Base-by-base conservation (phyloP, 2,797 vertebrate genomes). In the Vespertilio murinus region DNA sequence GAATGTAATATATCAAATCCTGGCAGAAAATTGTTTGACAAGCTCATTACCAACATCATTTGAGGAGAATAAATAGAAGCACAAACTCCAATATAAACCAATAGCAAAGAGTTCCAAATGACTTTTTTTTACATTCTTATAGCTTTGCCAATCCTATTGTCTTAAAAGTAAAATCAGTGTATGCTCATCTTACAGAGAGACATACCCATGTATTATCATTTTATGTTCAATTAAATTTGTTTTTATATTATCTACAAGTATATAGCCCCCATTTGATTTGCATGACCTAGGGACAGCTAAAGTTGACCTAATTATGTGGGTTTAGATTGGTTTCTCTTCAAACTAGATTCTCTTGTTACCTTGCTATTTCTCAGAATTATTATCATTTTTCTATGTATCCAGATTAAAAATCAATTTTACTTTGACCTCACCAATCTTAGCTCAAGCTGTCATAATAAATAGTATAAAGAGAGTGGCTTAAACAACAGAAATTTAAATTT, bases 361-460 rank as follows among this genome's bases (percentile, higher is more conserved):
- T 61, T 81, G 16, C 23, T 47, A 2, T 75, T 70, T 49, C 77
- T 81, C 1, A 65, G 12, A 52, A 20, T 42, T 40, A n/a, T 86
- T 54, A n/a, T 52, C 3, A 86, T 42, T 86, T 80, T 87, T 28
- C 3, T 35, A 35, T 79, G 54, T 75, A 52, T 80, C 8, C 35
- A 86, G n/a, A 75, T 16, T 49, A 35, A 93, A 93, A 78, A 90
- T 78, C 1, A 71, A 45, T 86, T 94, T 86, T 67, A 71, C 64
- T 74, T 86, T 96, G 69, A 90, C 6, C n/a, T 33, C 3, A 28
- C 16, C 38, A 80, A 40, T 59, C 52, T 90, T 61, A 90, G 38
- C 38, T 65, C 33, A 88, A 35, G 45, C 3, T 35, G 18, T 18
- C 71, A 52, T 87, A 52, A 88, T 28, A 65, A 64, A 22, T 16